phyloP scores from a whole-genome alignment of 2,113 vertebrate genomes.

The Chrysemys picta region DNA sequence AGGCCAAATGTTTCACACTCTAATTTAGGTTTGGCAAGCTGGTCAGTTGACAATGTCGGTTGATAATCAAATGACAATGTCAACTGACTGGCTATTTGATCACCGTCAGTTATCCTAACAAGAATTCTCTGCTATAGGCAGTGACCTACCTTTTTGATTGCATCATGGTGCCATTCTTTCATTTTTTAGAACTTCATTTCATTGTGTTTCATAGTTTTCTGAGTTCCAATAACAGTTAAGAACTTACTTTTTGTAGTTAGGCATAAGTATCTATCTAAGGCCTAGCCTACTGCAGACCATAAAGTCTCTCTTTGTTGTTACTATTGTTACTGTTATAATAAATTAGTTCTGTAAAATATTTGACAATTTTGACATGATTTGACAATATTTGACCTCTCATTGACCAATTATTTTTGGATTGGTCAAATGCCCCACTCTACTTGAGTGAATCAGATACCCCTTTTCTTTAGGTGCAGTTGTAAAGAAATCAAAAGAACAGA shows the following conservation, averaged over 20 bases:
- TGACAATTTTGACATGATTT: not conserved
- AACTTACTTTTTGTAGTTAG: not conserved
- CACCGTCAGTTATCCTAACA: not conserved
- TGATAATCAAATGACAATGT: no score
- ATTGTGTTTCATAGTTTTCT: not conserved
- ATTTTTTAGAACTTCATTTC: not conserved
- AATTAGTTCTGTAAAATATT: not conserved
- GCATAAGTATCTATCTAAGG: not conserved
- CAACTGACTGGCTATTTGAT: not conserved
- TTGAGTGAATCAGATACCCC: not conserved
- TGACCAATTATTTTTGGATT: not conserved
- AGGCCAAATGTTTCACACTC: not conserved
- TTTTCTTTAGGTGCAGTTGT: constrained; percentile 55
- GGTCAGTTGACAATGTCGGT: no score
- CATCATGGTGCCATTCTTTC: not conserved
- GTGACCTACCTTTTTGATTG: not conserved
- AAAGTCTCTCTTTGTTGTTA: not conserved
- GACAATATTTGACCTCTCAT: not conserved
- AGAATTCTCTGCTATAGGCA: not conserved
- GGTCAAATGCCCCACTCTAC: not conserved
- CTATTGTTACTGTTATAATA: not conserved
- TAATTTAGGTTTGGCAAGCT: not conserved
- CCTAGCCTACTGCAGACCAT: not conserved
- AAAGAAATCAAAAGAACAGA: constrained; percentile 45
- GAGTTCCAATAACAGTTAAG: not conserved